Percentiles rank a stretch among this genome's conserved stretches.
Conservation (phyloP, 2,888 invertebrate genomes). For the Thumatha senex region DNA sequence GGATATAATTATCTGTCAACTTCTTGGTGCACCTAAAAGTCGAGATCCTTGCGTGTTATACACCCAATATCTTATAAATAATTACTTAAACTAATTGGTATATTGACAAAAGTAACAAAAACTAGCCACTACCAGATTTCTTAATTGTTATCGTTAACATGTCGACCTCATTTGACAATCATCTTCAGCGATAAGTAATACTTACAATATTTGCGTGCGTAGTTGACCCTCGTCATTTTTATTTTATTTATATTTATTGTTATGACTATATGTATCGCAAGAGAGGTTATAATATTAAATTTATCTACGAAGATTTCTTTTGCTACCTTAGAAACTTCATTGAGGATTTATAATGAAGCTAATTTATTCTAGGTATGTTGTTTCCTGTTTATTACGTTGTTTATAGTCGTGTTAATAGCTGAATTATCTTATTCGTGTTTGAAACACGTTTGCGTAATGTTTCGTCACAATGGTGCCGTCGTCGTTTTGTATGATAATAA, state of each 20-base stretch:
- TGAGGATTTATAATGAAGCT: not conserved
- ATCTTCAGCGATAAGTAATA: slow-evolving; percentile 10
- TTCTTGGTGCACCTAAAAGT: not conserved
- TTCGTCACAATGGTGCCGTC: not conserved
- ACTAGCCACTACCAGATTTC: slow-evolving; percentile 25
- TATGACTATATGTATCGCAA: not conserved
- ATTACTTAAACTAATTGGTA: not conserved
- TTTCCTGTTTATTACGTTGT: not conserved
- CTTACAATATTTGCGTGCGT: slow-evolving; percentile 20
- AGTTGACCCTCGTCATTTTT: slow-evolving; percentile 18
- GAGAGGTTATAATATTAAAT: not conserved
- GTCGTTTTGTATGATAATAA: no score
- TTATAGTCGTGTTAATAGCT: not conserved
- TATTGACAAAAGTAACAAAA: not conserved
- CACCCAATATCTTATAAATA: not conserved
- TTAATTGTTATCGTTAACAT: slow-evolving; percentile 3
- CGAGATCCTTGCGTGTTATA: not conserved
- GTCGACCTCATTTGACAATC: slow-evolving; percentile 26
- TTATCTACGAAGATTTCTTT: not conserved
- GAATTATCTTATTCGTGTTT: not conserved
- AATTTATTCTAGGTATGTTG: not conserved
- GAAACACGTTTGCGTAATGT: not conserved
- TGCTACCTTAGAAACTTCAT: not conserved
- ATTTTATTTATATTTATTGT: slow-evolving; percentile 4
- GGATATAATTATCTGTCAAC: no score